Evolutionary conservation across 2,797 vertebrate species (phyloP).

Genomic region (Channa striata): DNA sequence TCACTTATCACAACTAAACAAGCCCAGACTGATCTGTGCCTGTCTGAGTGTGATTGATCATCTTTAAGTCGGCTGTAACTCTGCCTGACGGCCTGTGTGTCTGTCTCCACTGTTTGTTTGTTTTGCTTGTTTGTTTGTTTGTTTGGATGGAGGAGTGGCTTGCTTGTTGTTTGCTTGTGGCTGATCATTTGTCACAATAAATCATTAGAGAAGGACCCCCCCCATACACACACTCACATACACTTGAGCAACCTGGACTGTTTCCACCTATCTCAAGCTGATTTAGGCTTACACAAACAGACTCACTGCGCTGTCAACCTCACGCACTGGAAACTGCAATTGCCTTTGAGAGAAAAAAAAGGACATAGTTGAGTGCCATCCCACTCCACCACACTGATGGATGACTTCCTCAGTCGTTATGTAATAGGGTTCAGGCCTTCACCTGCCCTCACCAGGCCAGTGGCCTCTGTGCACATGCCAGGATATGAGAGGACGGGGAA

Average conservation of each 20-base stretch:
- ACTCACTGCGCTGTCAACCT: conserved; percentile 48
- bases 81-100: conserved; percentile 63
- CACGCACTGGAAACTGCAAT: conserved; percentile 47
- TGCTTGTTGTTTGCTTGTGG: conserved; percentile 78
- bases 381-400: conserved; percentile 63
- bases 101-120: conserved; percentile 71
- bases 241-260: conserved; percentile 31
- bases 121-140: conserved; percentile 71
- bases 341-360: conserved; percentile 41
- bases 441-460: conserved; percentile 56
- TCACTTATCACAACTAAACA: conserved; percentile 39
- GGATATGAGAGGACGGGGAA: conserved; percentile 67
- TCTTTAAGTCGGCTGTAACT: conserved; percentile 52
- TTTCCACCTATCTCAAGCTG: conserved; percentile 55
- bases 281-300: conserved; percentile 74
- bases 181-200: conserved; percentile 81
- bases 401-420: conserved; percentile 78
- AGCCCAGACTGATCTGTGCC: conserved; percentile 39
- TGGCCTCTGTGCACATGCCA: conserved; percentile 58
- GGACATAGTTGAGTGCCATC: conserved; percentile 65
- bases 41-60: conserved; percentile 73
- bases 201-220: conserved; percentile 62
- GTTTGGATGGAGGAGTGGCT: conserved; percentile 65
- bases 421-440: conserved; percentile 74
- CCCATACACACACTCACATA: conserved; percentile 18